Percentiles rank a stretch among this genome's conserved stretches.
phyloP scores from a whole-genome alignment of 2,113 vertebrate species.

The Anseranas semipalmata region DNA sequence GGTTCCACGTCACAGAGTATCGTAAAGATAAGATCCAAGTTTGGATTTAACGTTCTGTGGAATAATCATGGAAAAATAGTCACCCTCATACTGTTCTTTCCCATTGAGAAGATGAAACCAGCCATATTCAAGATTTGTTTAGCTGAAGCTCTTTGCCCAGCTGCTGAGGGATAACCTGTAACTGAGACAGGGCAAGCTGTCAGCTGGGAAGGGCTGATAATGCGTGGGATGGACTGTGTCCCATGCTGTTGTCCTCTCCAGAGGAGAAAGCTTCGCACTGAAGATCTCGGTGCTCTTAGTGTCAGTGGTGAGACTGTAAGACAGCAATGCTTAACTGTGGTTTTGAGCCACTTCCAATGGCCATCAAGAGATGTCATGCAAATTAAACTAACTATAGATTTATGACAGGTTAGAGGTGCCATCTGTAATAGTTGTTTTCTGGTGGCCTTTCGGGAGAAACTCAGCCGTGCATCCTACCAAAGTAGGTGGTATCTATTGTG shows the following conservation, averaged over 20 bases:
- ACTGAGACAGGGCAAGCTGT: not conserved
- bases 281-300: not conserved
- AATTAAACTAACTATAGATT: not conserved
- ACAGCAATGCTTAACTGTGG: not conserved
- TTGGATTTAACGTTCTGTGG: not conserved
- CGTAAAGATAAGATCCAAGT: not conserved
- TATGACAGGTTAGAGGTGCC: not conserved
- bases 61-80: not conserved
- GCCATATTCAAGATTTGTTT: not conserved
- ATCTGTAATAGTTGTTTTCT: not conserved
- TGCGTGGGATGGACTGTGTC: fast-evolving
- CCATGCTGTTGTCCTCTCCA: not conserved
- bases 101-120: not conserved
- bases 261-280: not conserved
- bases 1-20: fast-evolving
- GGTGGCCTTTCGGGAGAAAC: not conserved
- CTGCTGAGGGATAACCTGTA: not conserved
- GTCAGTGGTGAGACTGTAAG: not conserved
- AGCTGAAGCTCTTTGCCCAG: not conserved
- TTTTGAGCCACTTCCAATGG: not conserved
- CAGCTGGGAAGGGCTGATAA: not conserved
- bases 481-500: not conserved
- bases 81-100: not conserved
- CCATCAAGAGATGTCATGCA: not conserved
- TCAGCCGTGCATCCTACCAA: fast-evolving